Evolutionary conservation across 23 tunicate genomes (phyloP), one percentile per base, ranked within the genome.

Genomic region (Corella eumyota): DNA sequence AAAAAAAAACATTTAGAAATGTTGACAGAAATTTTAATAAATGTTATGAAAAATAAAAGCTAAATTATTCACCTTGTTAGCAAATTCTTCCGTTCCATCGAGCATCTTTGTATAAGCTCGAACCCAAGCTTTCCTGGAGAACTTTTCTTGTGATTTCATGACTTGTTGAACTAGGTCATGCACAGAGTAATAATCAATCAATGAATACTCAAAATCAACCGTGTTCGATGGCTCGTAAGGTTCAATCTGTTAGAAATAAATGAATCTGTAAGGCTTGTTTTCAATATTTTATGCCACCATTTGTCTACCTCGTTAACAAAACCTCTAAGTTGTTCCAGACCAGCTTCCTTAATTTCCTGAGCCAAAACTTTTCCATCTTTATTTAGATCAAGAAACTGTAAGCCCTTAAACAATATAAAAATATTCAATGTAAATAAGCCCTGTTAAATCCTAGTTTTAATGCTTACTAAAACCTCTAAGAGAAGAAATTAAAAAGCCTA

Each of bases 211-310:
- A 29, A 69, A 78, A 17, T 68, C 70, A 37, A 69, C 69, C 1
- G 50, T 60, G 70, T 69, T 69, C 19, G 85, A 78, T 24, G 85
- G 85, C 35, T 78, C 85, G 50, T 69, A 58, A 22, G 66, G 73
- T 37, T 75, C 66, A 26, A 75, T 38, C 81, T 75, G 45, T 3
- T 47, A 30, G 24, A 40, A 56, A 49, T 36, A n/a, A 6, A 26
- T 38, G 24, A 11, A 26, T 30, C 2, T 21, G 25, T 40, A 5
- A 19, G 6, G n/a, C n/a, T n/a, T n/a, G n/a, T n/a, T n/a, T n/a
- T n/a, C n/a, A n/a, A n/a, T n/a, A n/a, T n/a, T n/a, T n/a, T n/a
- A n/a, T n/a, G n/a, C n/a, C 7, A 26, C 28, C 34, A 25, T 26
- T 11, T 9, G 27, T 0, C 6, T 56, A 69, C 74, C 64, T 69